A percentile compares a stretch with the other conserved stretches of the same genome.
phyloP scores from a whole-genome alignment of 2,888 invertebrate genomes.

The Dastarcus helophoroides region DNA sequence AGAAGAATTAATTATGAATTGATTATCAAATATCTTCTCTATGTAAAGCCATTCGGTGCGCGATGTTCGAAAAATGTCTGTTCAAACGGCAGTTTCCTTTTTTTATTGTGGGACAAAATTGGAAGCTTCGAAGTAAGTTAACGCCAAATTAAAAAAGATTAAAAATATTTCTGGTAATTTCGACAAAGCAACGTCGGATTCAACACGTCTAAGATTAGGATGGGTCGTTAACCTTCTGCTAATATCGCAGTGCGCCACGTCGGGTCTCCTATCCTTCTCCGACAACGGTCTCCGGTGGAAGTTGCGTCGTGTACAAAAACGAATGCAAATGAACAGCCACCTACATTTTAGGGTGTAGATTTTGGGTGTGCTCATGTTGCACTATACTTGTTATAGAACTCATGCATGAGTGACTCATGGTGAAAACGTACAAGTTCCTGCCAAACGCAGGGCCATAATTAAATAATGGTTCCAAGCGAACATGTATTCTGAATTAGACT shows the following conservation, averaged over 20 bases:
- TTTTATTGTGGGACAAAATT: too few species aligned
- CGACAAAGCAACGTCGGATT: slow-evolving; percentile 14
- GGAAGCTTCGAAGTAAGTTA: too few species aligned
- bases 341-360: slow-evolving; percentile 22
- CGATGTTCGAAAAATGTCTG: too few species aligned
- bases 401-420: slow-evolving; percentile 18
- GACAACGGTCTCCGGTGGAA: neutral
- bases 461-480: too few species aligned
- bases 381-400: slow-evolving; percentile 5
- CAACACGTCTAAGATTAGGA: slow-evolving; percentile 28
- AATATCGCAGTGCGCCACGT: slow-evolving; percentile 19
- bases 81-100: too few species aligned
- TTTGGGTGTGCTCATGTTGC: slow-evolving; percentile 19
- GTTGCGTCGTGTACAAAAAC: neutral
- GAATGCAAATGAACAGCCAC: slow-evolving; percentile 23
- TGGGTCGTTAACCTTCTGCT: slow-evolving; percentile 27
- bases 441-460: slow-evolving; percentile 2
- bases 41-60: too few species aligned
- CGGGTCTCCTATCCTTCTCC: slow-evolving; percentile 5
- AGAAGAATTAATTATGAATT: too few species aligned
- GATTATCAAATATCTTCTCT: too few species aligned
- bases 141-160: slow-evolving; percentile 11
- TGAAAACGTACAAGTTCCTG: slow-evolving; percentile 18
- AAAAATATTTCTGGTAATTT: slow-evolving; percentile 8
- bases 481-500: too few species aligned